Conservation (phyloP, 2,113 vertebrate genomes). For the Cryptomyrus ogoouensis region DNA sequence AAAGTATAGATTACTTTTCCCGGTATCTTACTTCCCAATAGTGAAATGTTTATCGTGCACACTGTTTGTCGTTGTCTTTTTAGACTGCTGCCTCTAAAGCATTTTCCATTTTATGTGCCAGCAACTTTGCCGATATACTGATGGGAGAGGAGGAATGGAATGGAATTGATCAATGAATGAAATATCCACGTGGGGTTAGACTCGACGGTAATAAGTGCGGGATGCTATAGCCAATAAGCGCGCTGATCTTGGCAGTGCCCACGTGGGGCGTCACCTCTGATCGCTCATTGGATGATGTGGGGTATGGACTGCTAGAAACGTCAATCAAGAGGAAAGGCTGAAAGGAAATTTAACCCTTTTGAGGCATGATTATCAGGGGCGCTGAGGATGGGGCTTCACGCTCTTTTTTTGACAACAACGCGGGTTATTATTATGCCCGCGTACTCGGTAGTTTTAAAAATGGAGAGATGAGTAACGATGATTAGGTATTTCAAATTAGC, state of each 20-base stretch:
- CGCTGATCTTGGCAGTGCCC: conserved; percentile 32
- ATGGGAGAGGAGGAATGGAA: conserved; percentile 23
- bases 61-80: background rate
- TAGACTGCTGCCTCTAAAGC: background rate
- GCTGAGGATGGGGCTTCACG: background rate
- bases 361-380: background rate
- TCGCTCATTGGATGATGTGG: conserved; percentile 49
- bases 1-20: background rate
- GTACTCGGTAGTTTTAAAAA: background rate
- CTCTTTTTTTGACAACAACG: conserved; percentile 21
- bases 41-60: background rate
- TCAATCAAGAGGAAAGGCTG: conserved; percentile 54
- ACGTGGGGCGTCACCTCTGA: conserved; percentile 55
- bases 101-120: conserved; percentile 27
- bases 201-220: conserved; percentile 56
- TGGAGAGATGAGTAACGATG: background rate
- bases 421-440: conserved; percentile 7
- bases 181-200: conserved; percentile 72
- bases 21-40: background rate
- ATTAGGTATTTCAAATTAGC: background rate
- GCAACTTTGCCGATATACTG: conserved; percentile 30
- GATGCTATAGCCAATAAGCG: conserved; percentile 48
- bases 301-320: conserved; percentile 39
- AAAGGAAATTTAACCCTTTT: conserved; percentile 57
- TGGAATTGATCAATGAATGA: conserved; percentile 62